Evolutionary conservation across 2,888 invertebrate genomes (phyloP).

Genomic region (Drosophila picticornis): DNA sequence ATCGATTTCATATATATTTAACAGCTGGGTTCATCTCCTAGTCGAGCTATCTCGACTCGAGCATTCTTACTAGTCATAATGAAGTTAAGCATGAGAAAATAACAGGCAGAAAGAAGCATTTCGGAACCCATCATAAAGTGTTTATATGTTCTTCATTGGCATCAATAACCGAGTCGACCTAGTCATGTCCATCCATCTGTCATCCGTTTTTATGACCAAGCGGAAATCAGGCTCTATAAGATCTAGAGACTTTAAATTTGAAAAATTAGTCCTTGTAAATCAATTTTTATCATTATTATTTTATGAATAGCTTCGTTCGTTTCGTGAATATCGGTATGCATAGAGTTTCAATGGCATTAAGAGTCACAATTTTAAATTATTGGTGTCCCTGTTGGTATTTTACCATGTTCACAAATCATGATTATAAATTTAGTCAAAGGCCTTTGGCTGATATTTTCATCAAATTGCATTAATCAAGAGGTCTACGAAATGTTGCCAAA

Average conservation of each 20-base stretch:
- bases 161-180: neutral
- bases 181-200: neutral
- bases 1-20: neutral
- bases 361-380: neutral
- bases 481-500: neutral
- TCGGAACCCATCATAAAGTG: neutral
- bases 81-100: neutral
- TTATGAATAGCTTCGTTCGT: neutral
- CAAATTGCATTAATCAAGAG: neutral
- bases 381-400: too few relatives aligned
- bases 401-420: too few relatives aligned
- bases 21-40: neutral
- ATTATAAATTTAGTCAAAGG: too few relatives aligned
- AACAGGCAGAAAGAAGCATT: neutral
- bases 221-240: neutral
- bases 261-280: neutral
- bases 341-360: neutral
- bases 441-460: neutral
- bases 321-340: neutral
- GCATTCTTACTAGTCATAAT: neutral
- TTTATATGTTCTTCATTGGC: neutral
- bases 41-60: neutral
- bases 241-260: neutral
- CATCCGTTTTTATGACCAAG: neutral
- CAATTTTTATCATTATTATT: neutral